phyloP scores from a whole-genome alignment of 2,888 invertebrate species.

The Drosophila colorata region DNA sequence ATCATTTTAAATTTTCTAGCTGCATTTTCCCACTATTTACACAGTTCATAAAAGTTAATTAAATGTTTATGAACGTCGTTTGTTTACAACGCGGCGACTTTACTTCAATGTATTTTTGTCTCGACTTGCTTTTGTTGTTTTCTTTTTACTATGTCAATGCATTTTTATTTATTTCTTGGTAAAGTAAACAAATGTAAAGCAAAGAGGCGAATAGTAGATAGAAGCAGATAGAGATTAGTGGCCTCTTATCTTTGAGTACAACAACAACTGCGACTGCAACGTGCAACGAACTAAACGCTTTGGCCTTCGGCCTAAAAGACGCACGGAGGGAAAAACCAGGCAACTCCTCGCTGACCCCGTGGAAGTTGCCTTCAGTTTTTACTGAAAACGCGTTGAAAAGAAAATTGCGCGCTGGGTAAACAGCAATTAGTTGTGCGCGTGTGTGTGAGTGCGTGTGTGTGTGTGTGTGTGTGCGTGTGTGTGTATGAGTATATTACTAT shows the following conservation, averaged over 20 bases:
- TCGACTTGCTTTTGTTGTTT: slow-evolving; percentile 4
- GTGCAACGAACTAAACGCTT: slow-evolving; percentile 58
- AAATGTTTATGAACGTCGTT: slow-evolving; percentile 72
- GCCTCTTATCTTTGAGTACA: slow-evolving; percentile 42
- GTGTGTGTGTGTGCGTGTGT: slow-evolving; percentile 34
- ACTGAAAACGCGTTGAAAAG: slow-evolving; percentile 63
- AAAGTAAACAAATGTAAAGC: slow-evolving; percentile 60
- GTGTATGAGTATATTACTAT: slow-evolving; percentile 40
- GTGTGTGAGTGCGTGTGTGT: slow-evolving; percentile 27
- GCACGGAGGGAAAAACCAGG: neutral
- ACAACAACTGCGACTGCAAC: slow-evolving; percentile 33
- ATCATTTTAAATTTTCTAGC: slow-evolving; percentile 2
- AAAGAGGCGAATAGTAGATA: slow-evolving; percentile 45
- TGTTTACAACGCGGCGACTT: slow-evolving; percentile 53
- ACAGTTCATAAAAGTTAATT: slow-evolving; percentile 77
- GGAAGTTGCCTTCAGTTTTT: slow-evolving; percentile 11
- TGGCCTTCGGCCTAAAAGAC: slow-evolving; percentile 54
- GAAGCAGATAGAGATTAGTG: slow-evolving; percentile 67
- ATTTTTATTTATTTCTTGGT: slow-evolving; percentile 70
- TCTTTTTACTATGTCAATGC: slow-evolving; percentile 38
- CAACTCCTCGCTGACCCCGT: slow-evolving; percentile 6
- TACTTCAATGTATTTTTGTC: slow-evolving; percentile 17
- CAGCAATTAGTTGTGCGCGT: slow-evolving; percentile 66
- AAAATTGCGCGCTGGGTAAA: slow-evolving; percentile 75
- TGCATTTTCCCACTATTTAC: slow-evolving; percentile 62